These are phyloP conservation scores for Halocynthia roretzi DNA, from an alignment of 23 tunicate genomes.

Conservation along the genomic window DNA sequence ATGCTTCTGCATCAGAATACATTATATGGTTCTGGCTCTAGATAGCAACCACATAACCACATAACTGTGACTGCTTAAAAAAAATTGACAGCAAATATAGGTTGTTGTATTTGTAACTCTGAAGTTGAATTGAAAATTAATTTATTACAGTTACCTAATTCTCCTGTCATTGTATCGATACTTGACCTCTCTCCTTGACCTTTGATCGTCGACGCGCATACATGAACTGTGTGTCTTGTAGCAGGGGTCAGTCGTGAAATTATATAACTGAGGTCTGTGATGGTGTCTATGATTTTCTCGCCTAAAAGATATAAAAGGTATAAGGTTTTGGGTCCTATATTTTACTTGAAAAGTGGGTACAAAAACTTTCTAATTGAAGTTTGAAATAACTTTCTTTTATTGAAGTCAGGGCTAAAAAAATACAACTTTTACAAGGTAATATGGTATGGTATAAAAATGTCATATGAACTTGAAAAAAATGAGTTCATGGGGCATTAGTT, in stretches of 20 bases:
- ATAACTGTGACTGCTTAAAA: not conserved
- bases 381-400: not conserved
- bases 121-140: not conserved
- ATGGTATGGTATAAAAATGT: not conserved
- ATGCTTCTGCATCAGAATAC: not conserved
- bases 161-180: conserved; percentile 40
- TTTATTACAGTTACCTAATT: conserved; percentile 40
- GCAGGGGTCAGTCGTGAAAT: conserved; percentile 52
- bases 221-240: conserved; percentile 48
- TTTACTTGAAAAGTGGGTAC: not conserved
- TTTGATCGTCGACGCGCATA: conserved; percentile 51
- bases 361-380: not conserved
- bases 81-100: not conserved
- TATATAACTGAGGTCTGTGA: conserved; percentile 42
- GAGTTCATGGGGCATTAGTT: no score
- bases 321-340: not conserved
- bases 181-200: conserved; percentile 64
- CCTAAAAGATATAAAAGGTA: conserved; percentile 15
- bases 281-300: conserved; percentile 49
- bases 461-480: no score
- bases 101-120: not conserved
- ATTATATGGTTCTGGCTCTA: not conserved
- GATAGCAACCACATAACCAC: not conserved
- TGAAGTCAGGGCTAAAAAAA: not conserved
- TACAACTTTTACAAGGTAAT: not conserved